phyloP scores from a whole-genome alignment of 2,797 vertebrate genomes.

The Poeciliopsis paucimaculata region DNA sequence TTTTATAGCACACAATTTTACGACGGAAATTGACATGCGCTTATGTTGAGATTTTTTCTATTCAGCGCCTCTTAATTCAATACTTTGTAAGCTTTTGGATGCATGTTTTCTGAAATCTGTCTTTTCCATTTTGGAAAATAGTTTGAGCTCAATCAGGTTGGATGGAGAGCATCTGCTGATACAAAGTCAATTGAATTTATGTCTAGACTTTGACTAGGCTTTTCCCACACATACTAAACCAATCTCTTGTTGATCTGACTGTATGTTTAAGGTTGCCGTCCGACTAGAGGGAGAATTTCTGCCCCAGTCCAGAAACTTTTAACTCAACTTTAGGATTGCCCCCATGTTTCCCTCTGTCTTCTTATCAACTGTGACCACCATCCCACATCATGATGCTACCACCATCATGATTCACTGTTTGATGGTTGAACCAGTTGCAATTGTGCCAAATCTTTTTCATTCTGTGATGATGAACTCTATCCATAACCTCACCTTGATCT shows the following conservation, averaged over 20 bases:
- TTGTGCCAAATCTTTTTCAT: not conserved
- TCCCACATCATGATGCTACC: not conserved
- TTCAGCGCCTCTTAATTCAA: not conserved
- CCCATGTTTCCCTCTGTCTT: not conserved
- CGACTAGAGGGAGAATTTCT: not conserved
- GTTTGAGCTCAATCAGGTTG: not conserved
- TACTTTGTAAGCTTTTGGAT: not conserved
- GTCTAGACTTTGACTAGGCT: not conserved
- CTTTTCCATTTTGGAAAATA: not conserved
- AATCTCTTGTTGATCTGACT: not conserved
- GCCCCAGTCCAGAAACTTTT: not conserved
- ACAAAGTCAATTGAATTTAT: not conserved
- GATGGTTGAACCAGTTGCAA: not conserved
- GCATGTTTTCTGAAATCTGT: not conserved
- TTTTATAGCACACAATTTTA: not conserved
- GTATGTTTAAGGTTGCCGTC: not conserved
- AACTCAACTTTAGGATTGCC: not conserved
- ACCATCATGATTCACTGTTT: not conserved
- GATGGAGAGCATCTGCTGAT: not conserved
- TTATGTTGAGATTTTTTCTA: not conserved
- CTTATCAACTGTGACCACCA: not conserved
- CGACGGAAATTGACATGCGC: not conserved
- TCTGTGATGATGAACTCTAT: not conserved
- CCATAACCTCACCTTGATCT: not conserved
- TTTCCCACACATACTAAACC: not conserved